phyloP scores from a whole-genome alignment of 2,797 vertebrate species.

The Sebastes dallii region DNA sequence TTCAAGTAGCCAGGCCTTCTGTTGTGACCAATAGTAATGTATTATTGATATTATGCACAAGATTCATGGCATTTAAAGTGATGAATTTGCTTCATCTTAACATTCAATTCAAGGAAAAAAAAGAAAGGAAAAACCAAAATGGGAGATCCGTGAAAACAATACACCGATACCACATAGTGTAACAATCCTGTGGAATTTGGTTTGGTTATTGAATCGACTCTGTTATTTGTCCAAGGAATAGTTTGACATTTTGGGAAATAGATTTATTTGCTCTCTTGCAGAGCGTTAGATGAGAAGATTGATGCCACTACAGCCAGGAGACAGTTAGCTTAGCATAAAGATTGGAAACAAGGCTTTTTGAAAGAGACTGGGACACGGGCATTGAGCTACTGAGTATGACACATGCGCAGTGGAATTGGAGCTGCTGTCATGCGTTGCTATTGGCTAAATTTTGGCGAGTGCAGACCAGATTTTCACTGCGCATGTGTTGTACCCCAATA shows the following conservation, averaged over 20 bases:
- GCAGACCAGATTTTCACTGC: no score
- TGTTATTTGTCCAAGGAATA: not conserved
- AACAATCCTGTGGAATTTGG: not conserved
- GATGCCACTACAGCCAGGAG: not conserved
- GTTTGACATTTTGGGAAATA: not conserved
- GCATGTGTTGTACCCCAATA: no score
- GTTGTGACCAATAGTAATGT: not conserved
- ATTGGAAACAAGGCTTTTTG: no score
- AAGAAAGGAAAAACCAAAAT: not conserved
- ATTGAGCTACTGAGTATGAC: no score
- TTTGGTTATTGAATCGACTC: not conserved
- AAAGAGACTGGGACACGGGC: no score
- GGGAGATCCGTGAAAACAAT: not conserved
- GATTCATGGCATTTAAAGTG: not conserved
- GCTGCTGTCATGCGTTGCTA: fast-evolving
- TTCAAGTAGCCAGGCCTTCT: not conserved
- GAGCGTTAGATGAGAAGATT: no score
- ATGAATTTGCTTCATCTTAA: not conserved
- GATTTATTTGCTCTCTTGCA: not conserved
- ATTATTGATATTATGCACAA: not conserved
- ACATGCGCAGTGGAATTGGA: no score
- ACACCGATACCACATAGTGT: not conserved
- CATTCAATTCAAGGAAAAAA: not conserved
- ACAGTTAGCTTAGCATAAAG: not conserved
- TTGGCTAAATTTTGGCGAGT: no score